phyloP scores from a whole-genome alignment of 2,797 vertebrate genomes.

The Lepilemur ruficaudatus region DNA sequence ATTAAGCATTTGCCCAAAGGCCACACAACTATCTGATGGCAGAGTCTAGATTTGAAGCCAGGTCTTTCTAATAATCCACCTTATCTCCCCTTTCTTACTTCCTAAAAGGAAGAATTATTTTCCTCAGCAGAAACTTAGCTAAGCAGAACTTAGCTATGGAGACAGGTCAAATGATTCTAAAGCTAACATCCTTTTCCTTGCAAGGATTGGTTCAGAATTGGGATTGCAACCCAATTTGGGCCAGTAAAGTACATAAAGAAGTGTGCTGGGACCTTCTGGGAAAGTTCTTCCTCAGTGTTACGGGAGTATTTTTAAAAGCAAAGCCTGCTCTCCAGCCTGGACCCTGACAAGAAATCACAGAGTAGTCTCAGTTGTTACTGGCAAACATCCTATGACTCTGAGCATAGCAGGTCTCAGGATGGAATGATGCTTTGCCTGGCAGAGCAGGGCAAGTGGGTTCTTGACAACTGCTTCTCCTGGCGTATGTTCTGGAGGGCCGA shows the following conservation, averaged over 20 bases:
- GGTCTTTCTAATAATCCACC: neutral
- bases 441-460: neutral
- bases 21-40: neutral
- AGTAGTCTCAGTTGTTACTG: neutral
- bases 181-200: neutral
- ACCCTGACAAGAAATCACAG: neutral
- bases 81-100: neutral
- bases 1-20: neutral
- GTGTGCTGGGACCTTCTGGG: neutral
- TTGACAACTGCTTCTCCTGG: neutral
- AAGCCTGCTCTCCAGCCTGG: neutral
- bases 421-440: neutral
- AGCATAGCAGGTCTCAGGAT: neutral
- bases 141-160: neutral
- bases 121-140: neutral
- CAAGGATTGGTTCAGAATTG: neutral
- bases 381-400: neutral
- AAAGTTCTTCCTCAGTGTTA: neutral
- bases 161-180: neutral
- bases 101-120: neutral
- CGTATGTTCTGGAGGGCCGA: neutral
- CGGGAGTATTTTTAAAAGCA: neutral
- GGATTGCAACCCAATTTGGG: neutral
- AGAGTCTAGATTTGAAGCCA: neutral
- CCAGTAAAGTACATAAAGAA: neutral